These are phyloP conservation scores for Aricia artaxerxes DNA, from an alignment of 2,888 invertebrate species.

Conservation along the genomic window DNA sequence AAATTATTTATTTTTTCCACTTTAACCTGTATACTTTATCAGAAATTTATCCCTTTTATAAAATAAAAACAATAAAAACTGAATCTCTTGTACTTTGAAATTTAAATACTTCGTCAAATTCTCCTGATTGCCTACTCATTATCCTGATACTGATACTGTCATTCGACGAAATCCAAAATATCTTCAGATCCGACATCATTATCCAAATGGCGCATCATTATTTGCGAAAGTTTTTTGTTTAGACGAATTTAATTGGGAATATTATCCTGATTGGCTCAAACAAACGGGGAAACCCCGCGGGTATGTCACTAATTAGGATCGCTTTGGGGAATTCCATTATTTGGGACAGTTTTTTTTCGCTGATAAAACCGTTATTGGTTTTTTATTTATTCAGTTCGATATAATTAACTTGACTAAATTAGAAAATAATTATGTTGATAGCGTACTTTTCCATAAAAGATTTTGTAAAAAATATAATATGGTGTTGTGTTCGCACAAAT, in stretches of 20 bases:
- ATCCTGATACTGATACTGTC: not conserved
- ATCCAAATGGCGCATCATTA: constrained; percentile 19
- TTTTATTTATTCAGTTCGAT: not conserved
- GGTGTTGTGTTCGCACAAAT: too few relatives aligned
- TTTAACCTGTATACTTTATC: too few relatives aligned
- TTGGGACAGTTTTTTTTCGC: not conserved
- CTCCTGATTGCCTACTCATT: not conserved
- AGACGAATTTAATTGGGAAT: constrained; percentile 21
- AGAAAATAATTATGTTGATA: not conserved
- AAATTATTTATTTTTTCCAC: not conserved
- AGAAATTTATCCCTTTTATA: too few relatives aligned
- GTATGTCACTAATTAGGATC: constrained; percentile 35
- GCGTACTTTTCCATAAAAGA: not conserved
- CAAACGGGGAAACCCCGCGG: constrained; percentile 13
- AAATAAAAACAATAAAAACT: too few relatives aligned
- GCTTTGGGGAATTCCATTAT: constrained; percentile 11
- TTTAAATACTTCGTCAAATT: too few relatives aligned
- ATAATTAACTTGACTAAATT: not conserved
- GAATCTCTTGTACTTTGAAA: too few relatives aligned
- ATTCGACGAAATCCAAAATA: not conserved
- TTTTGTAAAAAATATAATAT: too few relatives aligned
- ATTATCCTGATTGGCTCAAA: constrained; percentile 9
- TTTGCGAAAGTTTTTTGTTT: constrained; percentile 25
- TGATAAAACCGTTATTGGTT: not conserved
- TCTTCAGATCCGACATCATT: not conserved